These are phyloP conservation scores for Ametastegia equiseti DNA, from an alignment of 2,888 invertebrate species.

Conservation along the genomic window DNA sequence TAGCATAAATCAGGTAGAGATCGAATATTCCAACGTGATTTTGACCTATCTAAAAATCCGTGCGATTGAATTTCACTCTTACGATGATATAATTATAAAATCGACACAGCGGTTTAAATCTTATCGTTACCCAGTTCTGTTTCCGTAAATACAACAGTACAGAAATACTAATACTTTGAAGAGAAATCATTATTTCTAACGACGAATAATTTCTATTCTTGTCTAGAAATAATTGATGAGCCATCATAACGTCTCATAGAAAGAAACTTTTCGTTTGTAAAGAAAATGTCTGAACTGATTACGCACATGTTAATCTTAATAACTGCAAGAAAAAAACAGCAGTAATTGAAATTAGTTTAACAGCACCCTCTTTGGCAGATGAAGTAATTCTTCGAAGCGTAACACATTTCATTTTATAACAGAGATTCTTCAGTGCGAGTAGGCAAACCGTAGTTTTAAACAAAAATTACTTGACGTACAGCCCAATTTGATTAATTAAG, in stretches of 20 bases:
- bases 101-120: not conserved
- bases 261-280: too few species aligned
- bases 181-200: too few species aligned
- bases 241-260: too few species aligned
- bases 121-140: not conserved
- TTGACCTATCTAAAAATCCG: not conserved
- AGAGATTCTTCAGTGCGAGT: not conserved
- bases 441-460: not conserved
- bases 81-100: not conserved
- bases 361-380: not conserved
- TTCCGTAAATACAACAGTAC: not conserved
- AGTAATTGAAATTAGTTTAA: conserved; percentile 1
- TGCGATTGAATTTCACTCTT: not conserved
- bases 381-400: not conserved
- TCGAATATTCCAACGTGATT: not conserved
- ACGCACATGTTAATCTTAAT: not conserved
- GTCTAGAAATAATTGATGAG: too few species aligned
- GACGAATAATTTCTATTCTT: too few species aligned
- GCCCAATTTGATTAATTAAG: conserved; percentile 34
- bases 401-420: not conserved
- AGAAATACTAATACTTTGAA: not conserved
- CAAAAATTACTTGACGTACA: conserved; percentile 46
- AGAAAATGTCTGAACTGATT: not conserved
- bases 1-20: not conserved
- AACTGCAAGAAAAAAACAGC: not conserved